A percentile compares a stretch with the other conserved stretches of the same genome.
Evolutionary conservation across 2,888 invertebrate genomes (phyloP).

Genomic region (Copidosoma aretas): DNA sequence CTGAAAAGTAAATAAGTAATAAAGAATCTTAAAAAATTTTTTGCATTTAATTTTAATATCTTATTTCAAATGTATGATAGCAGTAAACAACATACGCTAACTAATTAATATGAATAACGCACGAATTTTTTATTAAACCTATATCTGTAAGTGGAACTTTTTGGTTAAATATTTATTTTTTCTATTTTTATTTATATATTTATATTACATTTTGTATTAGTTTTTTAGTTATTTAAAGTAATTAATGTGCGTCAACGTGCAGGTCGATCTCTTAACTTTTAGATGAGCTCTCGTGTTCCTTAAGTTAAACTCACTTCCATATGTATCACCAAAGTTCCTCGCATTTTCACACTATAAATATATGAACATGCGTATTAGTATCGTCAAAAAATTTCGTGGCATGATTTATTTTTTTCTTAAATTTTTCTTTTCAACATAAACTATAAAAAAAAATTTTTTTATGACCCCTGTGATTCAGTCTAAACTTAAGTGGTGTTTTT

Average conservation of each 20-base stretch:
- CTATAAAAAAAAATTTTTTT: neutral
- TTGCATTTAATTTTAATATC: too few relatives aligned
- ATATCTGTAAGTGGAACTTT: conserved; percentile 40
- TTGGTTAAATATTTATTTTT: conserved; percentile 63
- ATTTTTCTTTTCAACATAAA: conserved; percentile 33
- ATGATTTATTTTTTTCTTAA: conserved; percentile 24
- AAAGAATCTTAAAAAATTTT: too few relatives aligned
- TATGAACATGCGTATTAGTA: too few relatives aligned
- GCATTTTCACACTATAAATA: too few relatives aligned
- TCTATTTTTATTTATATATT: conserved; percentile 62
- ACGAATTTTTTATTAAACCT: neutral
- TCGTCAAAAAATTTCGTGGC: too few relatives aligned
- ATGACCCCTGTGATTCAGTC: too few relatives aligned
- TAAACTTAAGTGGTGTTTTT: too few relatives aligned
- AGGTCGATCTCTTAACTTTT: conserved; percentile 62
- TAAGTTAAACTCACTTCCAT: conserved; percentile 14
- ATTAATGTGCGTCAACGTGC: conserved; percentile 43
- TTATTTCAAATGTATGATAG: too few relatives aligned
- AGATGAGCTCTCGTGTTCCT: conserved; percentile 49
- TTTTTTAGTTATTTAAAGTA: conserved; percentile 53
- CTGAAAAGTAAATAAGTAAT: too few relatives aligned
- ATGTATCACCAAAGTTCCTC: too few relatives aligned
- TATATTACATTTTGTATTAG: conserved; percentile 62
- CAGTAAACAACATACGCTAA: too few relatives aligned
- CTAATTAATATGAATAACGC: too few relatives aligned